These are phyloP conservation scores for Pomacea canaliculata DNA, from an alignment of 2,888 invertebrate species.

Conservation along the genomic window DNA sequence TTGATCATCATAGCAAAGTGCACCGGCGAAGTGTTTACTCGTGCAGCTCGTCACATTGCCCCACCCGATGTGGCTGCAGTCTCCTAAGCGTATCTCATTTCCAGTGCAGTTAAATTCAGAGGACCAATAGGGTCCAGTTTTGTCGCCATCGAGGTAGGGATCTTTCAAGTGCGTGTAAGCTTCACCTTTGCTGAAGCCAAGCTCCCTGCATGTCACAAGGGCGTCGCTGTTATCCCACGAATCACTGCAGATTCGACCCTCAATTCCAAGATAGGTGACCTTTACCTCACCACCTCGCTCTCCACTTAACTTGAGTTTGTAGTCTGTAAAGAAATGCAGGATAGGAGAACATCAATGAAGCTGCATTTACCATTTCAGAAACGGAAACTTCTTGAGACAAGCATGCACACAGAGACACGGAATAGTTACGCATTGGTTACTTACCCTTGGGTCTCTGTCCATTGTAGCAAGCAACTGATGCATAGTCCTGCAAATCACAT, in stretches of 20 bases:
- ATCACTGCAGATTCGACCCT: constrained; percentile 53
- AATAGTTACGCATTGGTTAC: not conserved
- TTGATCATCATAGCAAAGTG: constrained; percentile 49
- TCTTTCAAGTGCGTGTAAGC: constrained; percentile 48
- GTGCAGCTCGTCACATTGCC: constrained; percentile 49
- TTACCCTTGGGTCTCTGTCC: constrained; percentile 39
- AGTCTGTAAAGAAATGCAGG: constrained; percentile 35
- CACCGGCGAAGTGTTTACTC: constrained; percentile 51
- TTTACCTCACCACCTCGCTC: constrained; percentile 43
- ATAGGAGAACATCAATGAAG: not conserved
- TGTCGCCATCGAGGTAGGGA: constrained; percentile 22
- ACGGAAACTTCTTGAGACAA: too few species aligned
- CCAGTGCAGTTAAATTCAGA: constrained; percentile 51
- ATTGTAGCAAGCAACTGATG: constrained; percentile 56
- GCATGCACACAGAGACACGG: too few species aligned
- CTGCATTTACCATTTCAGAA: too few species aligned
- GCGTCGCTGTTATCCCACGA: constrained; percentile 54
- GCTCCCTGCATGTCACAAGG: constrained; percentile 45
- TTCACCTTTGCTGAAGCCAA: constrained; percentile 44
- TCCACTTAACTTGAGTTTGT: constrained; percentile 36
- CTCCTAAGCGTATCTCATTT: constrained; percentile 41
- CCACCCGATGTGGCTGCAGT: constrained; percentile 47
- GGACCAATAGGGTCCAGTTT: constrained; percentile 75
- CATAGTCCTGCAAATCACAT: constrained; percentile 47
- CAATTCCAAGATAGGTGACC: constrained; percentile 43